Conservation (phyloP, 2,888 invertebrate species). For the Cephus runcator region DNA sequence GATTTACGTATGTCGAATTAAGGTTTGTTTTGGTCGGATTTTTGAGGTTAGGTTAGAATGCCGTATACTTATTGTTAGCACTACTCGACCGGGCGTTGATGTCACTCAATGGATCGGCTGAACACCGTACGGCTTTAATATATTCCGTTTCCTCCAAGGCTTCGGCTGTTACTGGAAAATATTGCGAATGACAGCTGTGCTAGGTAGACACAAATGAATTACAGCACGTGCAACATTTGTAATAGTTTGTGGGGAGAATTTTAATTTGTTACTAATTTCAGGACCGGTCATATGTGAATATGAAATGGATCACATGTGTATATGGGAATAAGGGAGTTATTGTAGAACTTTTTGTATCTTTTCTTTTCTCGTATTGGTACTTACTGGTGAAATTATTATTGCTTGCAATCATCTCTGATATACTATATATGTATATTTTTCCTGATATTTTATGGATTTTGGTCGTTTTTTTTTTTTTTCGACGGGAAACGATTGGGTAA, state of each 20-base stretch:
- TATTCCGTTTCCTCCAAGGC: not conserved
- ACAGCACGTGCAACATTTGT: not conserved
- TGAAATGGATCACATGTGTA: not conserved
- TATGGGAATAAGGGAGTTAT: not conserved
- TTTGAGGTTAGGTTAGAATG: not conserved
- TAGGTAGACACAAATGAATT: not conserved
- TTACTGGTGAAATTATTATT: not conserved
- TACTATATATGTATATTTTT: not conserved
- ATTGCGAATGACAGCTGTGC: not conserved
- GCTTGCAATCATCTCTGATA: not conserved
- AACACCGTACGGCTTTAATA: not conserved
- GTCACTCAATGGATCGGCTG: slow-evolving; percentile 29
- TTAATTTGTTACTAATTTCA: not conserved
- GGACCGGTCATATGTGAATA: not conserved
- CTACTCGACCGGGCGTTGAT: slow-evolving; percentile 47
- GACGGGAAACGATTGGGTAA: no score
- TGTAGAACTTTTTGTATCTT: not conserved
- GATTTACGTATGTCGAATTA: not conserved
- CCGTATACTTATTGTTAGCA: not conserved
- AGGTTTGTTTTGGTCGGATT: not conserved
- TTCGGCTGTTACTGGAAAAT: not conserved
- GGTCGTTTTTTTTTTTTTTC: no score
- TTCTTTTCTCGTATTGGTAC: not conserved
- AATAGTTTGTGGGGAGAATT: not conserved
- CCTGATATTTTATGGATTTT: not conserved